These are phyloP conservation scores for Karalla daura DNA, from an alignment of 2,797 vertebrate species.

Conservation along the genomic window DNA sequence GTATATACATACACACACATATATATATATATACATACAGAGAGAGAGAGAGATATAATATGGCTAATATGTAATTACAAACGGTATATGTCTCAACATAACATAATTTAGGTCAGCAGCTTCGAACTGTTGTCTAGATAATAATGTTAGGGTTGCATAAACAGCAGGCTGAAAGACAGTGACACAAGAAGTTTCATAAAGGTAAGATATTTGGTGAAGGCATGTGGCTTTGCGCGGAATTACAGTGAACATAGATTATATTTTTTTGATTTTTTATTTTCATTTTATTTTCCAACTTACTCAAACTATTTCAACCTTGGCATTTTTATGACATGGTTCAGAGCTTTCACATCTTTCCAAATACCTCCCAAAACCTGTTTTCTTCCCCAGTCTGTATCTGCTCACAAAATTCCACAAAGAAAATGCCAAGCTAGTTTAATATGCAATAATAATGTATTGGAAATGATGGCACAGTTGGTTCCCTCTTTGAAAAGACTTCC, in stretches of 20 bases:
- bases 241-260: constrained; percentile 25
- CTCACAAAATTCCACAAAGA: constrained; percentile 9
- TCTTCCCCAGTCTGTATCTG: background rate
- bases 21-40: no score
- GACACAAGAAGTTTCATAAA: constrained; percentile 19
- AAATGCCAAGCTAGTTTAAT: constrained; percentile 14
- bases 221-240: constrained; percentile 35
- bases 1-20: no score
- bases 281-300: constrained; percentile 34
- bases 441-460: constrained; percentile 11
- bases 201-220: constrained; percentile 32
- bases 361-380: no score
- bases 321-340: constrained; percentile 57
- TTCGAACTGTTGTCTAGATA: background rate
- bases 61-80: no score
- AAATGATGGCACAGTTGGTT: background rate
- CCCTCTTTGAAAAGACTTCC: background rate
- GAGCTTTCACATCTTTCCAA: constrained; percentile 32
- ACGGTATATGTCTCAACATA: background rate
- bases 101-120: background rate
- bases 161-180: background rate
- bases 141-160: background rate
- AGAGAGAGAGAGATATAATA: no score
- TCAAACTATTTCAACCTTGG: constrained; percentile 37
- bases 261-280: no score